Percentiles rank a stretch among this genome's conserved stretches.
Conservation (phyloP, 2,888 invertebrate species). For the Aricia artaxerxes region DNA sequence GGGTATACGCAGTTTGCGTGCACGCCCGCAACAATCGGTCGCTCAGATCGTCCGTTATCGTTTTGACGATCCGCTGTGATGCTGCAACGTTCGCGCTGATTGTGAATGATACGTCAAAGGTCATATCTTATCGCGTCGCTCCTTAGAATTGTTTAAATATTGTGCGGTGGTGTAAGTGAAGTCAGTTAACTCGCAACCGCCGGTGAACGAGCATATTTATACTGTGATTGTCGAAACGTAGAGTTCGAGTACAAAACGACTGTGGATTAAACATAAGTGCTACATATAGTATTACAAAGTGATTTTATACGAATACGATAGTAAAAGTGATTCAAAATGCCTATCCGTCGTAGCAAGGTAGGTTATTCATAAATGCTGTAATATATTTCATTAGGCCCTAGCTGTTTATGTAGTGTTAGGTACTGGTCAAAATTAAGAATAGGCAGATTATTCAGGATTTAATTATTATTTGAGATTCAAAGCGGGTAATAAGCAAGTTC, state of each 20-base stretch:
- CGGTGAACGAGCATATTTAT: constrained; percentile 58
- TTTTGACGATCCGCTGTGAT: constrained; percentile 60
- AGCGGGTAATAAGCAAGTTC: no score
- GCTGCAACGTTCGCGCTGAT: constrained; percentile 71
- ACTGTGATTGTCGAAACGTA: constrained; percentile 44
- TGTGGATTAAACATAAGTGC: constrained; percentile 40
- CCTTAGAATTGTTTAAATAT: constrained; percentile 67
- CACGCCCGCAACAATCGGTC: constrained; percentile 44
- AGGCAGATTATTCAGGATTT: no score
- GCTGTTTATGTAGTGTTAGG: background rate
- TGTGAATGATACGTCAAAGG: constrained; percentile 71
- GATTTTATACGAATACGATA: constrained; percentile 34
- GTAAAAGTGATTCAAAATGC: constrained; percentile 58
- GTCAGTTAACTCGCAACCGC: constrained; percentile 71
- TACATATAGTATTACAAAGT: constrained; percentile 37
- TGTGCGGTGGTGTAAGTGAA: constrained; percentile 70
- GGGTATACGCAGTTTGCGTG: constrained; percentile 50
- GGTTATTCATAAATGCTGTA: constrained; percentile 38
- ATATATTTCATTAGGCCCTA: background rate
- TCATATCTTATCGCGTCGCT: constrained; percentile 67
- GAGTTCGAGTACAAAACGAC: constrained; percentile 26
- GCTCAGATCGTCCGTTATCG: constrained; percentile 60
- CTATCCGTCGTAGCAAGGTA: constrained; percentile 75
- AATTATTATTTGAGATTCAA: no score
- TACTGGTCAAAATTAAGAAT: no score